Evolutionary conservation across 2,888 invertebrate species (phyloP), one percentile per base, ranked within the genome.

Genomic region (Lasioglossum leucozonium): DNA sequence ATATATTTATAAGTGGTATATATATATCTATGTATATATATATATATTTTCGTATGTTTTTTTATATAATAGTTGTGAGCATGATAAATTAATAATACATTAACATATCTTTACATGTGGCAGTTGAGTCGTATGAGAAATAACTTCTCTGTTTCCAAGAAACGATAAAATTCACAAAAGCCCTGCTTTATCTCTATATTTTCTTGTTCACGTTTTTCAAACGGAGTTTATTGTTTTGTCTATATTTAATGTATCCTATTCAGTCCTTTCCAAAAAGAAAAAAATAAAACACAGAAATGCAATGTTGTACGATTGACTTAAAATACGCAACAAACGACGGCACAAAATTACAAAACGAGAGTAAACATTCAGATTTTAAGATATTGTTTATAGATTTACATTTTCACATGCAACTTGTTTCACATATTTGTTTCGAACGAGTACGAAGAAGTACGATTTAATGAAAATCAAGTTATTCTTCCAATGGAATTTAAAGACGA

Each of bases 1-100:
- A 95, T 94, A 93, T 94, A 94, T 94, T 93, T 92, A 92, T 92
- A 90, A 89, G 90, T 91, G 87, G 90, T 91, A 92, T 92, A 89
- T 92, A 91, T 93, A 88, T 92, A 91, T 92, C 88, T 91, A 92
- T 92, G 88, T 92, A 90, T 93, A 88, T 92, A 91, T 92, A 92
- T 92, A 91, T 93, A 88, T 92, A 91, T 92, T 86, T 92, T 84
- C 93, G 88, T 92, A 90, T 92, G 86, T 92, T 85, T 92, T 91
- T 93, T 91, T 93, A 92, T 89, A 90, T 93, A 93, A 88, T 92
- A 93, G 90, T 90, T 91, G 93, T 93, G 94, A 94, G 93, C 93
- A 90, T 93, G 93, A 94, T 93, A 94, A 94, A 93, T 94, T 92
- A 93, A 92, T 91, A 89, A 89, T 92, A 90, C 90, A 89, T 89